A percentile compares a stretch with the other conserved stretches of the same genome.
Evolutionary conservation across 2,888 invertebrate species (phyloP).

Genomic region (Amphipyra tragopoginis): DNA sequence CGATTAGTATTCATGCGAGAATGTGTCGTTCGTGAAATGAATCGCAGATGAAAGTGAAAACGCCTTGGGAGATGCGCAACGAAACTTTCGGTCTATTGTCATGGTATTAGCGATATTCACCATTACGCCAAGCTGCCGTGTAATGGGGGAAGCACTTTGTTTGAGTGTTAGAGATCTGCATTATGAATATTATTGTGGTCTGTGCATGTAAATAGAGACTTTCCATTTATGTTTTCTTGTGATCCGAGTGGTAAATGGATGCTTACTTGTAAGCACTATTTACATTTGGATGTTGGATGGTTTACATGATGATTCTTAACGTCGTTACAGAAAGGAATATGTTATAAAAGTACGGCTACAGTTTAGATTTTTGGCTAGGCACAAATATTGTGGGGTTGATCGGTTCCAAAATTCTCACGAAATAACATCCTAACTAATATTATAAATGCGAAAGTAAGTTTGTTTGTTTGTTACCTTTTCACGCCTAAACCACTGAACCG

Average conservation of each 20-base stretch:
- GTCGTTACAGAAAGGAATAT: background rate
- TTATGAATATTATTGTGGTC: constrained; percentile 36
- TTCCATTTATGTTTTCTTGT: constrained; percentile 24
- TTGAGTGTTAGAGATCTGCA: constrained; percentile 14
- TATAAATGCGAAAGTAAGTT: too few relatives aligned
- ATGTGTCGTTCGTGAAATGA: constrained; percentile 69
- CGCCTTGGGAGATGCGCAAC: constrained; percentile 59
- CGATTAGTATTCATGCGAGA: constrained; percentile 68
- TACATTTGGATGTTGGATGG: background rate
- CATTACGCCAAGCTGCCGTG: constrained; percentile 53
- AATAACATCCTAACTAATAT: too few relatives aligned
- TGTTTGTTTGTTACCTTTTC: too few relatives aligned
- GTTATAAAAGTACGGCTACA: too few relatives aligned
- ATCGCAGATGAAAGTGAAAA: constrained; percentile 78
- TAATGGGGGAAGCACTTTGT: constrained; percentile 52
- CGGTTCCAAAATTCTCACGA: too few relatives aligned
- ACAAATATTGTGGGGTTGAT: background rate
- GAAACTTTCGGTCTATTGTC: constrained; percentile 70
- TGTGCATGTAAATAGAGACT: constrained; percentile 42
- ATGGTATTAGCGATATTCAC: constrained; percentile 45
- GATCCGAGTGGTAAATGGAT: background rate
- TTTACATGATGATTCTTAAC: background rate
- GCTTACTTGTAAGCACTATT: background rate
- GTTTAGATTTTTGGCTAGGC: background rate
- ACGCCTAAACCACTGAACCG: too few relatives aligned